A percentile compares a stretch with the other conserved stretches of the same genome.
phyloP scores from a whole-genome alignment of 2,888 invertebrate genomes.

The Pseudococcus jackbeardsleyi region DNA sequence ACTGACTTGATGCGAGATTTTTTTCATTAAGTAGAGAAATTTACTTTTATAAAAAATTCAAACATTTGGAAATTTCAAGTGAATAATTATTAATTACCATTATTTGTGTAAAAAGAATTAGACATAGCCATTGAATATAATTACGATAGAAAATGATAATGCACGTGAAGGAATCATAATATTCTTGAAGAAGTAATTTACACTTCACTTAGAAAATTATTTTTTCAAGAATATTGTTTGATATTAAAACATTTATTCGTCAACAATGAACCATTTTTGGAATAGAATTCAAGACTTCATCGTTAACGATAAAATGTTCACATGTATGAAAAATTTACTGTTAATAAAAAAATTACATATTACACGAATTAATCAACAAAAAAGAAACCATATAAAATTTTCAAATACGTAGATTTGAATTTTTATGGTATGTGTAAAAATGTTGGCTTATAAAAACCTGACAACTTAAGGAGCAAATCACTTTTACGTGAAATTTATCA shows the following conservation, averaged over 20 bases:
- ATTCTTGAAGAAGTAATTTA: too few species aligned
- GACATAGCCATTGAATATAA: too few species aligned
- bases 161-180: too few species aligned
- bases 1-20: background rate
- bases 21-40: background rate
- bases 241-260: background rate
- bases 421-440: background rate
- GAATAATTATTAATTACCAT: background rate
- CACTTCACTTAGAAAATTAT: too few species aligned
- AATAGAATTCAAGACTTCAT: background rate
- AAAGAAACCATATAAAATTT: background rate
- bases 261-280: background rate
- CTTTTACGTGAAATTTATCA: background rate
- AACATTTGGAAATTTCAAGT: background rate
- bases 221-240: too few species aligned
- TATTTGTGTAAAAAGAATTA: background rate
- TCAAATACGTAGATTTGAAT: constrained; percentile 30
- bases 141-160: too few species aligned
- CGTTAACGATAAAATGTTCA: constrained; percentile 7
- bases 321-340: background rate
- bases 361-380: background rate
- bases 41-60: background rate
- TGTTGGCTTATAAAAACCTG: background rate
- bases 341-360: background rate
- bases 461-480: background rate